Percentiles rank a stretch among this genome's conserved stretches.
phyloP scores from a whole-genome alignment of 1,140 invertebrate genomes.

The Ceratosolen fusciceps region DNA sequence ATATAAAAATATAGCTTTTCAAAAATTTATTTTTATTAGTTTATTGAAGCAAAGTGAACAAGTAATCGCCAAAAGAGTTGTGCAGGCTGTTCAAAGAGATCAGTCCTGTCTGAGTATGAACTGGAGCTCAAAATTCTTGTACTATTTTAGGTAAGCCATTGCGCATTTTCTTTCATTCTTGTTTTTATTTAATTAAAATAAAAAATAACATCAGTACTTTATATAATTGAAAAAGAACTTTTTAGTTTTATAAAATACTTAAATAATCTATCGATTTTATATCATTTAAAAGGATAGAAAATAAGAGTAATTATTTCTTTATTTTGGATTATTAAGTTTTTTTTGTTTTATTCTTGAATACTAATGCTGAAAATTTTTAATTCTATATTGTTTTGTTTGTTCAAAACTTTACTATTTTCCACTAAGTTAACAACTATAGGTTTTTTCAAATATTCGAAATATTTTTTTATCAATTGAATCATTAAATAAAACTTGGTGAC shows the following conservation, averaged over 20 bases:
- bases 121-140: conserved; percentile 59
- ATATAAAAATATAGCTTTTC: no score
- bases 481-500: no score
- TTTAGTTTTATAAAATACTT: no score
- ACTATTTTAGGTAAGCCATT: conserved; percentile 57
- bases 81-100: conserved; percentile 61
- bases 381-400: no score
- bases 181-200: not conserved
- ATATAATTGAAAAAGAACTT: no score
- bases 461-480: no score
- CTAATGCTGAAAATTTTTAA: not conserved
- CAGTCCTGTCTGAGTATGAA: conserved; percentile 54
- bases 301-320: not conserved
- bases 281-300: no score
- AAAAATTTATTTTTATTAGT: conserved; percentile 32
- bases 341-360: not conserved
- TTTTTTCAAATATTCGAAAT: no score
- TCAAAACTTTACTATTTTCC: no score
- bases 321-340: not conserved
- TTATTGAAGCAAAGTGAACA: conserved; percentile 55
- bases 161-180: not conserved
- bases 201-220: no score
- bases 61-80: conserved; percentile 60
- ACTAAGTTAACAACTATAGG: no score
- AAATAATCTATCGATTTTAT: no score